Evolutionary conservation across 2,888 invertebrate genomes (phyloP).

Genomic region (Leucophora obtusa): DNA sequence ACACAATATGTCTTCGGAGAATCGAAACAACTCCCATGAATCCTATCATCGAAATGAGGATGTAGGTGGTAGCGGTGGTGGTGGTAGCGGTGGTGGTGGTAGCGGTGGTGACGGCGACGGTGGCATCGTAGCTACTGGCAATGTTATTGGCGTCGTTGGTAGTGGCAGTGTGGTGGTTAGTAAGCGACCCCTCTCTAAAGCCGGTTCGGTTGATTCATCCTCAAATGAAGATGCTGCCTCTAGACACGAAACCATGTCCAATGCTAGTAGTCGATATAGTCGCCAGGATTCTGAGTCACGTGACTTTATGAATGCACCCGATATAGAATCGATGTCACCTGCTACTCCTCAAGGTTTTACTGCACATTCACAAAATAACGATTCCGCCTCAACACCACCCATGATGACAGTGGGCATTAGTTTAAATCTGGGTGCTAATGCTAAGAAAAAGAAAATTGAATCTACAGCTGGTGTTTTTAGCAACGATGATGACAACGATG

Average conservation of each 20-base stretch:
- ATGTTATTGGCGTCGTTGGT: constrained; percentile 80
- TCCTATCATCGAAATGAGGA: constrained; percentile 68
- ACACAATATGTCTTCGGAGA: constrained; percentile 68
- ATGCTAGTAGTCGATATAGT: constrained; percentile 74
- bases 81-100: constrained; percentile 74
- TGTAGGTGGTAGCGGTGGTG: constrained; percentile 73
- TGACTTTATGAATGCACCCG: constrained; percentile 70
- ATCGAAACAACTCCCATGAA: constrained; percentile 66
- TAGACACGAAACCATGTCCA: constrained; percentile 87
- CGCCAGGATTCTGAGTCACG: constrained; percentile 75
- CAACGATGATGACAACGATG: constrained; percentile 87
- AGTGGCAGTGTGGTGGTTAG: constrained; percentile 42
- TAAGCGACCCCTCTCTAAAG: constrained; percentile 46
- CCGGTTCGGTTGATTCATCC: constrained; percentile 71
- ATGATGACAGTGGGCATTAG: constrained; percentile 78
- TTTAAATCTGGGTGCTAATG: constrained; percentile 77
- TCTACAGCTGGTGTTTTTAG: constrained; percentile 89
- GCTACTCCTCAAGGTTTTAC: constrained; percentile 69
- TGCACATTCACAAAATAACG: constrained; percentile 67
- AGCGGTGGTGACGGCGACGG: constrained; percentile 78
- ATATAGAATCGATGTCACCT: constrained; percentile 80
- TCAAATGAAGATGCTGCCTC: constrained; percentile 81
- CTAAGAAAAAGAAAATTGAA: constrained; percentile 84
- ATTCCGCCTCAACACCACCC: constrained; percentile 72
- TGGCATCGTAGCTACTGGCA: constrained; percentile 79